These are phyloP conservation scores for Aleiodes sp. DNA, from an alignment of 1,140 invertebrate species.

Conservation along the genomic window DNA sequence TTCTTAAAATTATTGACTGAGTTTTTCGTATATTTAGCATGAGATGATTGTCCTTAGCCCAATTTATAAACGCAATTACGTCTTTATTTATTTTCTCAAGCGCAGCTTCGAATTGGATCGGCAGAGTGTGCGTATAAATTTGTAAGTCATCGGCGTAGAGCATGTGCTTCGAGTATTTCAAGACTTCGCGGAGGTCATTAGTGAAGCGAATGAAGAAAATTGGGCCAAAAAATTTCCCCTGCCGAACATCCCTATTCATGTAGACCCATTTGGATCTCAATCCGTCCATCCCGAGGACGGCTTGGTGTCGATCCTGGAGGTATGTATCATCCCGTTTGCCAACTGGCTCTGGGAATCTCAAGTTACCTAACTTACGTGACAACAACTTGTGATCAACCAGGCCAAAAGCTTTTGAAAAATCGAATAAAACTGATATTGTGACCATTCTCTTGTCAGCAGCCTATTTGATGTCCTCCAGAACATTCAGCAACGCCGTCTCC, in stretches of 20 bases:
- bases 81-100: neutral
- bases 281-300: neutral
- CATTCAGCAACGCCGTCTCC: slow-evolving; percentile 19
- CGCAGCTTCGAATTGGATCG: neutral
- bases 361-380: neutral
- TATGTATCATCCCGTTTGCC: neutral
- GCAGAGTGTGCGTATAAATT: neutral
- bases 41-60: neutral
- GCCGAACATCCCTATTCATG: neutral
- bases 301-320: neutral
- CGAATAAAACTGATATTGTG: slow-evolving; percentile 35
- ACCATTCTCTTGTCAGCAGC: slow-evolving; percentile 18
- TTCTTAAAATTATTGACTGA: neutral
- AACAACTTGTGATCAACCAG: slow-evolving; percentile 28
- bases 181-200: neutral
- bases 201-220: neutral
- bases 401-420: slow-evolving; percentile 42
- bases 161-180: neutral
- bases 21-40: neutral
- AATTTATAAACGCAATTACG: neutral
- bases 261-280: neutral
- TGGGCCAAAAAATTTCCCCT: neutral
- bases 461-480: slow-evolving; percentile 28
- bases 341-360: neutral
- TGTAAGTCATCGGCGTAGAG: neutral